These are phyloP conservation scores for Dryococelus australis DNA, from an alignment of 2,888 invertebrate genomes.

Conservation along the genomic window DNA sequence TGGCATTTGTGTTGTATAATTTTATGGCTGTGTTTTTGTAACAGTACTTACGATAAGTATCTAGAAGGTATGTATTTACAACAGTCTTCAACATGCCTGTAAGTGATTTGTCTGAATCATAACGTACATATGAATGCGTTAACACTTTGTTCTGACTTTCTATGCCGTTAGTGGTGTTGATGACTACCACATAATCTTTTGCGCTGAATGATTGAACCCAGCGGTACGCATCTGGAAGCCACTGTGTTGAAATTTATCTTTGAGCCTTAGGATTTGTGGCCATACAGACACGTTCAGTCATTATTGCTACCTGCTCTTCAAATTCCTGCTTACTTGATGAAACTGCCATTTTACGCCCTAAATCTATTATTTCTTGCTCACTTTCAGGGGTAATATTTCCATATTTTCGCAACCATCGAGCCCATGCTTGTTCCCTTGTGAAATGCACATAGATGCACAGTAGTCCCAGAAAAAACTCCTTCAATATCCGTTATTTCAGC, in stretches of 20 bases:
- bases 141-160: constrained; percentile 30
- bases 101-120: constrained; percentile 11
- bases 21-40: not conserved
- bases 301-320: not conserved
- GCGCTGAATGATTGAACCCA: constrained; percentile 29
- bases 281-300: not conserved
- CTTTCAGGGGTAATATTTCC: not conserved
- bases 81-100: constrained; percentile 25
- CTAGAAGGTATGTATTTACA: not conserved
- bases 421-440: constrained; percentile 24
- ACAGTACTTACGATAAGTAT: constrained; percentile 5
- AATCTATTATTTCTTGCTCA: not conserved
- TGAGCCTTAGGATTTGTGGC: not conserved
- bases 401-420: constrained; percentile 18
- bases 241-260: constrained; percentile 27
- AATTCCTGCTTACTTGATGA: constrained; percentile 26
- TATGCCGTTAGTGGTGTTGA: constrained; percentile 32
- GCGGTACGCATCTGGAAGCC: constrained; percentile 5
- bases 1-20: not conserved
- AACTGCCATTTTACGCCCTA: constrained; percentile 21
- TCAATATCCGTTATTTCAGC: constrained; percentile 25
- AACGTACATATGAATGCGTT: constrained; percentile 18
- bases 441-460: constrained; percentile 25
- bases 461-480: constrained; percentile 19
- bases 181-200: constrained; percentile 30